Evolutionary conservation across 1,140 invertebrate species (phyloP).

Genomic region (Drosophila sulfurigaster): DNA sequence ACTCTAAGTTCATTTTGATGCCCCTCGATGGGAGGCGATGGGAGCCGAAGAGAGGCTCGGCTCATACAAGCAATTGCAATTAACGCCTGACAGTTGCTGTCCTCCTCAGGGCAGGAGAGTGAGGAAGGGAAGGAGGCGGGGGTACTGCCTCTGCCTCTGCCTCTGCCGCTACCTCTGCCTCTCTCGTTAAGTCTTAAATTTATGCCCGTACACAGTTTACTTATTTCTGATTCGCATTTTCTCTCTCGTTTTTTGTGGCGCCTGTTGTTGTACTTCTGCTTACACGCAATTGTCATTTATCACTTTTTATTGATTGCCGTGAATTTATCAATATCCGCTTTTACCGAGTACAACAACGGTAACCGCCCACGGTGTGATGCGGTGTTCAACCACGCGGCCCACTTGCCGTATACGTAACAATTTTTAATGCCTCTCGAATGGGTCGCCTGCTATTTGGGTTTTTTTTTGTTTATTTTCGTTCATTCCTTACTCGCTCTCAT

Average conservation of each 20-base stretch:
- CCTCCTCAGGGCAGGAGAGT: background rate
- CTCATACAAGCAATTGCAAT: slow-evolving; percentile 55
- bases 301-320: slow-evolving; percentile 81
- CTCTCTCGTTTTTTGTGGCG: slow-evolving; percentile 35
- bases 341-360: slow-evolving; percentile 61
- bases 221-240: slow-evolving; percentile 53
- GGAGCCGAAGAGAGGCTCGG: no score
- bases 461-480: background rate
- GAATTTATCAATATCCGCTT: slow-evolving; percentile 82
- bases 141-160: slow-evolving; percentile 4
- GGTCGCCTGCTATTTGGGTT: slow-evolving; percentile 25
- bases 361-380: slow-evolving; percentile 53
- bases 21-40: slow-evolving; percentile 1
- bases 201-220: slow-evolving; percentile 57
- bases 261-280: slow-evolving; percentile 45
- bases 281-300: slow-evolving; percentile 82
- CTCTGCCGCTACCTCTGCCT: no score
- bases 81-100: slow-evolving; percentile 42
- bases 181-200: slow-evolving; percentile 76
- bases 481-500: slow-evolving; percentile 20
- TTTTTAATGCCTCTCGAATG: slow-evolving; percentile 77
- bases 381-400: slow-evolving; percentile 15
- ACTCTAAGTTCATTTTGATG: background rate
- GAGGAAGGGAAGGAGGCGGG: background rate
- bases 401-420: slow-evolving; percentile 70